These are phyloP conservation scores for Chironomus striatipennis DNA, from an alignment of 1,140 invertebrate genomes.

Conservation along the genomic window DNA sequence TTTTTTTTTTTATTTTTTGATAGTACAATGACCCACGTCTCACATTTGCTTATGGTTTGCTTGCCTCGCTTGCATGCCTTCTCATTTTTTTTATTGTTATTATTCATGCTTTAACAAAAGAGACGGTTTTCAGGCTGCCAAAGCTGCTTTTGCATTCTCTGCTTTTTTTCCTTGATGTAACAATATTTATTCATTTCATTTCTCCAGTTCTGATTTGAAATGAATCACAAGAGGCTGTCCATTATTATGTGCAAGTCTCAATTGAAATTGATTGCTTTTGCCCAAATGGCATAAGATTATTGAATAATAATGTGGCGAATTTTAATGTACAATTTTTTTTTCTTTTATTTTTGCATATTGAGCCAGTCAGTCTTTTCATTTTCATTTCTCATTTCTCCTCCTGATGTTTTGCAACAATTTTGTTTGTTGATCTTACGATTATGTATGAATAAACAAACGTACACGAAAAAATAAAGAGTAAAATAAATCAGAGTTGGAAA, in stretches of 20 bases:
- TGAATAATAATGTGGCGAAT: conserved; percentile 9
- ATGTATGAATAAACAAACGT: too few species aligned
- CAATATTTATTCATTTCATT: background rate
- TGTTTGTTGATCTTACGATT: background rate
- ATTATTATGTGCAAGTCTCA: background rate
- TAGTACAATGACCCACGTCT: conserved; percentile 18
- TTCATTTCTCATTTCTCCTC: background rate
- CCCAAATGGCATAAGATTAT: conserved; percentile 2
- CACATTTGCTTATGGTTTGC: background rate
- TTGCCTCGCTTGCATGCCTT: conserved; percentile 14
- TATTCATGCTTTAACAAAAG: conserved; percentile 22
- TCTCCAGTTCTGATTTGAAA: background rate
- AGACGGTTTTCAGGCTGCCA: background rate
- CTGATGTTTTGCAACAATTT: background rate
- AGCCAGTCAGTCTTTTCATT: background rate
- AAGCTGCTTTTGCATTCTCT: conserved; percentile 6
- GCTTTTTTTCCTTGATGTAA: background rate
- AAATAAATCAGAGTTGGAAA: too few species aligned
- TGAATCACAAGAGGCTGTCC: conserved; percentile 6
- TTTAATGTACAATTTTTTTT: too few species aligned
- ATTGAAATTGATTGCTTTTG: background rate
- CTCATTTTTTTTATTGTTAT: background rate
- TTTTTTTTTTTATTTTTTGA: background rate
- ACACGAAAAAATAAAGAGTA: too few species aligned
- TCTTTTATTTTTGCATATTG: background rate